Evolutionary conservation across 2,888 invertebrate genomes (phyloP).

Genomic region (Pristionchus entomophagus): DNA sequence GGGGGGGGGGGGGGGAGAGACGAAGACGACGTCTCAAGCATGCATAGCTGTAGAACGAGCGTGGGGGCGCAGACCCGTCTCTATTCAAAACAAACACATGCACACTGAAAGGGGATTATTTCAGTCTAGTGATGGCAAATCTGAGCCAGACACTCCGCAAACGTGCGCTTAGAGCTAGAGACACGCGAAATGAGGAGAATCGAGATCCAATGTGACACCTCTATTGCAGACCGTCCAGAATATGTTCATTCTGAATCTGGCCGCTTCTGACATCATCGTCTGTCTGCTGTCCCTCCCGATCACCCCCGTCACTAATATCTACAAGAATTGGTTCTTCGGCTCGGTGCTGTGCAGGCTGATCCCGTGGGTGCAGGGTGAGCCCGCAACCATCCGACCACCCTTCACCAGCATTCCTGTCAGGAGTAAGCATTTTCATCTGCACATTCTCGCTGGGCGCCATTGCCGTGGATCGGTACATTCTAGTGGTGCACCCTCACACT

Average conservation of each 20-base stretch:
- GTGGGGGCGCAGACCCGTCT: too few species aligned
- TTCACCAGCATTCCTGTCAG: conserved; percentile 48
- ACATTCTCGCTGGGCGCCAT: conserved; percentile 96
- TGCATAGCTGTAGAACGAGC: background rate
- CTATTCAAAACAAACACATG: too few species aligned
- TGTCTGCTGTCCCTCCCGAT: conserved; percentile 95
- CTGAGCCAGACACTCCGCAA: too few species aligned
- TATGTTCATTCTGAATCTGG: conserved; percentile 94
- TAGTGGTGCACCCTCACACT: conserved; percentile 76
- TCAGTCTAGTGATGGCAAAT: too few species aligned
- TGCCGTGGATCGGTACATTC: conserved; percentile 97
- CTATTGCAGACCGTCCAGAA: conserved; percentile 79
- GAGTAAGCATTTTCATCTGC: conserved; percentile 96
- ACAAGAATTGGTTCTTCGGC: conserved; percentile 93
- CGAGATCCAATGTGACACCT: too few species aligned
- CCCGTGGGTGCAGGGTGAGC: conserved; percentile 87
- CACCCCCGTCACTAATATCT: conserved; percentile 93
- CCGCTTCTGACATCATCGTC: conserved; percentile 92
- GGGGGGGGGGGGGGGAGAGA: too few species aligned
- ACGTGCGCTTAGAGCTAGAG: background rate
- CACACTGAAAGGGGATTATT: too few species aligned
- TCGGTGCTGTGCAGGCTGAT: conserved; percentile 90
- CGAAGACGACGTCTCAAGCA: background rate
- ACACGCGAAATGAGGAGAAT: background rate
- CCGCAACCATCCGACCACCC: background rate